Evolutionary conservation across 1,140 invertebrate genomes (phyloP).

Genomic region (Ceratosolen solmsi): DNA sequence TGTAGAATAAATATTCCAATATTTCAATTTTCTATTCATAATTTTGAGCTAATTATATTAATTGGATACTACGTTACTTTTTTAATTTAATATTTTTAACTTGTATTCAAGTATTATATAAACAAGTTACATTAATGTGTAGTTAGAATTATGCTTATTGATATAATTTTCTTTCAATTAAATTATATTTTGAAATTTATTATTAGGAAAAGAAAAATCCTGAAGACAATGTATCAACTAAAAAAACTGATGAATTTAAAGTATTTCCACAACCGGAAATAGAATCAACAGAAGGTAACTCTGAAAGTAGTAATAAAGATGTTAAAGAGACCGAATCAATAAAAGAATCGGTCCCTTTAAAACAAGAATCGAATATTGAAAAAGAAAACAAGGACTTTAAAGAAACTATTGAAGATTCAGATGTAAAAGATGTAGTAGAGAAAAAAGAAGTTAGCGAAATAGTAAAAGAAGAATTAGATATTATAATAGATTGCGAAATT

Average conservation of each 20-base stretch:
- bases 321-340: not conserved
- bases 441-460: not conserved
- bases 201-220: not conserved
- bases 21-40: too few relatives aligned
- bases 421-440: not conserved
- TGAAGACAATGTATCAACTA: not conserved
- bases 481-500: not conserved
- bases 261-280: not conserved
- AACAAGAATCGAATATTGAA: constrained; percentile 1
- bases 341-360: not conserved
- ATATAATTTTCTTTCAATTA: not conserved
- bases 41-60: too few relatives aligned
- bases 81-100: too few relatives aligned
- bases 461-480: constrained; percentile 1
- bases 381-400: not conserved
- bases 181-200: constrained; percentile 10
- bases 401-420: not conserved
- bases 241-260: not conserved
- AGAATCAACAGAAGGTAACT: not conserved
- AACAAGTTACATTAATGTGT: too few relatives aligned
- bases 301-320: not conserved
- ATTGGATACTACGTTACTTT: too few relatives aligned
- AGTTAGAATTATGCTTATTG: too few relatives aligned
- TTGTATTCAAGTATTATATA: too few relatives aligned
- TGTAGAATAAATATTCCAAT: too few relatives aligned